Conservation (phyloP, 2,113 vertebrate species). For the Chaetura pelagica region DNA sequence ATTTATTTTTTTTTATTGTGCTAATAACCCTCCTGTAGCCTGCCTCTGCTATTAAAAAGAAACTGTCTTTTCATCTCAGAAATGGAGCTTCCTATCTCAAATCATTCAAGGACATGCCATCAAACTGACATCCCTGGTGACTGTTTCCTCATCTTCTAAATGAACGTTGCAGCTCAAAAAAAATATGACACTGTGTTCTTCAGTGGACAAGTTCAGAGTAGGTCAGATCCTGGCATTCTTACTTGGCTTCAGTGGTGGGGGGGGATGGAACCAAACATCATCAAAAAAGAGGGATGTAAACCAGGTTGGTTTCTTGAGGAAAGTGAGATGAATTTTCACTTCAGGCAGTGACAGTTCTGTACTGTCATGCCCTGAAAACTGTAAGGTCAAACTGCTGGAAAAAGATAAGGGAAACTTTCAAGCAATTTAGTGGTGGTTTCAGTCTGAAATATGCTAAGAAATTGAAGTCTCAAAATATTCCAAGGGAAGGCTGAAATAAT, state of each 20-base stretch:
- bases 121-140: background rate
- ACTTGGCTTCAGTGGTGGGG: background rate
- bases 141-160: background rate
- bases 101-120: background rate
- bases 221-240: background rate
- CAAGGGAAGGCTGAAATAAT: background rate
- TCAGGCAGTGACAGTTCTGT: background rate
- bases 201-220: background rate
- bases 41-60: background rate
- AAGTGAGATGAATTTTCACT: background rate
- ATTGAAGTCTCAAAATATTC: background rate
- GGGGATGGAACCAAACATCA: background rate
- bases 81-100: background rate
- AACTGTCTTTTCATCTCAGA: background rate
- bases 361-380: background rate
- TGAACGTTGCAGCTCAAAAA: background rate
- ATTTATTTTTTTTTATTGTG: constrained; percentile 4
- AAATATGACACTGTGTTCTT: background rate
- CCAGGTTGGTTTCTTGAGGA: background rate
- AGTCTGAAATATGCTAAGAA: background rate
- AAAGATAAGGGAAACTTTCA: background rate
- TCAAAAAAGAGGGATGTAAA: background rate
- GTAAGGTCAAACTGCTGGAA: background rate
- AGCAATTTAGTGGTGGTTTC: background rate
- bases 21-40: constrained; percentile 12